Evolutionary conservation across 2,797 vertebrate genomes (phyloP).

Genomic region (Sebastes oblongus): DNA sequence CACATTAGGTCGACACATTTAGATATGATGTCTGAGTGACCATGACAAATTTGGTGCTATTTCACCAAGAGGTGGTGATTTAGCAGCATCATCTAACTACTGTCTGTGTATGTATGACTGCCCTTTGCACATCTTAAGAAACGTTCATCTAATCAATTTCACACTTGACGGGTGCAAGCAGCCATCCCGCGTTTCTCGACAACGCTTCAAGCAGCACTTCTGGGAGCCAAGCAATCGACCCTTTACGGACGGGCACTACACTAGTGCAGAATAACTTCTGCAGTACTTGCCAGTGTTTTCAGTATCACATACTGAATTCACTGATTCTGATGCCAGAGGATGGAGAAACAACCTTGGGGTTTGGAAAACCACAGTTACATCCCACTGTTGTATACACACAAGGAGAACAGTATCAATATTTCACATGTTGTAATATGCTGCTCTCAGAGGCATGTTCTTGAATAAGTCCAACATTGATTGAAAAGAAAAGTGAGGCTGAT

Average conservation of each 20-base stretch:
- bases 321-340: neutral
- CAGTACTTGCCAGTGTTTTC: neutral
- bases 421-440: neutral
- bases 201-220: too few species aligned
- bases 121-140: too few species aligned
- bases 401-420: neutral
- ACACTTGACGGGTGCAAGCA: too few species aligned
- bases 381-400: neutral
- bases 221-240: too few species aligned
- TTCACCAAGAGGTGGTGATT: too few species aligned
- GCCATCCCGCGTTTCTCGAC: too few species aligned
- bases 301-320: neutral
- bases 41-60: too few species aligned
- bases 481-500: neutral
- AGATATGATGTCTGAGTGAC: too few species aligned
- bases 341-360: neutral
- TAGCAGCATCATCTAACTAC: too few species aligned
- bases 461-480: neutral
- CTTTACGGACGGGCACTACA: too few species aligned
- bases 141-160: too few species aligned
- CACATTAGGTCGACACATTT: fast-evolving
- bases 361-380: neutral
- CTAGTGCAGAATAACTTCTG: neutral
- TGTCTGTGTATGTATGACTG: too few species aligned
- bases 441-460: neutral